Evolutionary conservation across 2,797 vertebrate genomes (phyloP).

Genomic region (Sylvia borin): DNA sequence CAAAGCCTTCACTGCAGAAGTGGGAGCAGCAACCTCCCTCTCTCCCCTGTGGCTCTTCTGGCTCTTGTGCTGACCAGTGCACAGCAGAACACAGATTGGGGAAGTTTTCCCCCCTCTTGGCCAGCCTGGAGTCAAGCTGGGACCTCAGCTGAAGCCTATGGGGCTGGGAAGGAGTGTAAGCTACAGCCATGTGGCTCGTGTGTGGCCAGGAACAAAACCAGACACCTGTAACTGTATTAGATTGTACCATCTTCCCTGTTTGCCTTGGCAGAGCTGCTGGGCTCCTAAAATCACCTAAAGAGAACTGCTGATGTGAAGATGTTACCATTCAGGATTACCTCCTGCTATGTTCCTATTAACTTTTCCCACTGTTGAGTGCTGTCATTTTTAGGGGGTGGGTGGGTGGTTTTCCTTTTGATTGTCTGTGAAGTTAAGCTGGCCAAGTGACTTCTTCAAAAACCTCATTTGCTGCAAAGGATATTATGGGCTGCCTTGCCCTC

Average conservation of each 20-base stretch:
- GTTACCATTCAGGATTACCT: neutral
- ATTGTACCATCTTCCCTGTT: neutral
- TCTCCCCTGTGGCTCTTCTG: neutral
- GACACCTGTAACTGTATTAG: neutral
- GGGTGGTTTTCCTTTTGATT: neutral
- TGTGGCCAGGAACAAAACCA: neutral
- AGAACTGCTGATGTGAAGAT: neutral
- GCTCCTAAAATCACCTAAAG: neutral
- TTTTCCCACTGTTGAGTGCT: neutral
- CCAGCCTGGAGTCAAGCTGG: neutral
- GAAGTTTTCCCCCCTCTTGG: neutral
- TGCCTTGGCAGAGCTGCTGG: neutral
- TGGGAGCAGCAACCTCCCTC: neutral
- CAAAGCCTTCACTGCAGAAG: neutral
- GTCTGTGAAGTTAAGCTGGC: neutral
- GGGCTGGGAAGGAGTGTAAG: neutral
- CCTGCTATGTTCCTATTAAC: neutral
- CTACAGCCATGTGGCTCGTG: fast-evolving
- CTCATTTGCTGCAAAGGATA: neutral
- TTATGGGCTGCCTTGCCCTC: neutral
- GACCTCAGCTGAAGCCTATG: neutral
- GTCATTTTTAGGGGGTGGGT: neutral
- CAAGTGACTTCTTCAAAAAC: neutral
- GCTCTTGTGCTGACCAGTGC: neutral
- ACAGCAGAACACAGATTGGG: neutral